Evolutionary conservation across 2,113 vertebrate genomes (phyloP).

Genomic region (Centropristis striata): DNA sequence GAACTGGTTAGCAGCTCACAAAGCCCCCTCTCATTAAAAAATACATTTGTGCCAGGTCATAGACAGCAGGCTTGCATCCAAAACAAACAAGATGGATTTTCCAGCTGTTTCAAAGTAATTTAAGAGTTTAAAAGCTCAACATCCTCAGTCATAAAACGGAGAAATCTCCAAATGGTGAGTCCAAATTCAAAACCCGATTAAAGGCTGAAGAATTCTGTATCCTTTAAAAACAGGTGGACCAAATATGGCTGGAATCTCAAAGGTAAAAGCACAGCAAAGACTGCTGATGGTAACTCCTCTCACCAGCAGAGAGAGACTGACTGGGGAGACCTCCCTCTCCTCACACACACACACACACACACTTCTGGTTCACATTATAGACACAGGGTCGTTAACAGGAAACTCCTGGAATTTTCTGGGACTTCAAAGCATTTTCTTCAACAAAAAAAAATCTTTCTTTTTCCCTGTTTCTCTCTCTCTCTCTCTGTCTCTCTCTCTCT

Average conservation of each 20-base stretch:
- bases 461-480: neutral
- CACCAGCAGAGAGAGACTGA: slow-evolving; percentile 53
- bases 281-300: slow-evolving; percentile 34
- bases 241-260: slow-evolving; percentile 15
- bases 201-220: slow-evolving; percentile 1
- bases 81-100: slow-evolving; percentile 3
- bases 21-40: slow-evolving; percentile 15
- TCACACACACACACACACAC: slow-evolving; percentile 49
- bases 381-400: slow-evolving; percentile 76
- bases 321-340: slow-evolving; percentile 14
- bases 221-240: slow-evolving; percentile 9
- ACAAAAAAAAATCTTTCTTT: neutral
- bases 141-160: neutral
- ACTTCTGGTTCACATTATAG: slow-evolving; percentile 83
- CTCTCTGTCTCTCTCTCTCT: slow-evolving; percentile 1
- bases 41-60: slow-evolving; percentile 5
- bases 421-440: slow-evolving; percentile 80
- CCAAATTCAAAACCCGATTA: neutral
- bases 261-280: slow-evolving; percentile 20
- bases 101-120: slow-evolving; percentile 9
- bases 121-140: neutral
- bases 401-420: slow-evolving; percentile 80
- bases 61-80: slow-evolving; percentile 16
- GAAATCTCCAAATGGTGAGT: slow-evolving; percentile 22
- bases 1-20: slow-evolving; percentile 21